Conservation (phyloP, 2,113 vertebrate genomes). For the Macroglossus sobrinus region DNA sequence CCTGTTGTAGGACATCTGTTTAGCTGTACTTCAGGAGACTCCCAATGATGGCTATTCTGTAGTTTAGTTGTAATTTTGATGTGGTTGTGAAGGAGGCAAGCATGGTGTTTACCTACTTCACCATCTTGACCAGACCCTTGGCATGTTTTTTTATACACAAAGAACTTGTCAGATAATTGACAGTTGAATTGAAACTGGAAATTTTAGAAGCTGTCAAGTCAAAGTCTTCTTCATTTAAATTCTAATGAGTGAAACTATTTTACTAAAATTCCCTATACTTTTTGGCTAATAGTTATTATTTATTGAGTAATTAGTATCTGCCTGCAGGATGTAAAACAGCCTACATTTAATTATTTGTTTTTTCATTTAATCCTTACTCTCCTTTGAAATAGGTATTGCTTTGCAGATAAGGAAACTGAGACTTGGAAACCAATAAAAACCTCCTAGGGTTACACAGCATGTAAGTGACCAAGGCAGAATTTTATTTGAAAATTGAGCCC, state of each 20-base stretch:
- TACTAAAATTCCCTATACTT: not conserved
- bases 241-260: not conserved
- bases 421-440: not conserved
- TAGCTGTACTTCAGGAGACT: no score
- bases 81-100: no score
- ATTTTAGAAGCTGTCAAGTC: not conserved
- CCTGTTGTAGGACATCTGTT: no score
- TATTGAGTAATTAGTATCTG: not conserved
- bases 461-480: not conserved
- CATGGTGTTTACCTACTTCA: no score
- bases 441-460: not conserved
- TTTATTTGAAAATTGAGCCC: not conserved
- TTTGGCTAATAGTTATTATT: not conserved
- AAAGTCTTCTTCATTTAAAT: not conserved
- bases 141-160: not conserved
- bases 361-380: not conserved
- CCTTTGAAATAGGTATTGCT: not conserved
- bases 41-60: no score
- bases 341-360: not conserved
- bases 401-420: not conserved
- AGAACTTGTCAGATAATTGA: not conserved
- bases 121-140: no score
- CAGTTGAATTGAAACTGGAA: not conserved
- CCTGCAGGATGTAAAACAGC: not conserved
- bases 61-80: no score